Base-by-base conservation (phyloP, 2,888 invertebrate species). In the Agrilus cyanescens region DNA sequence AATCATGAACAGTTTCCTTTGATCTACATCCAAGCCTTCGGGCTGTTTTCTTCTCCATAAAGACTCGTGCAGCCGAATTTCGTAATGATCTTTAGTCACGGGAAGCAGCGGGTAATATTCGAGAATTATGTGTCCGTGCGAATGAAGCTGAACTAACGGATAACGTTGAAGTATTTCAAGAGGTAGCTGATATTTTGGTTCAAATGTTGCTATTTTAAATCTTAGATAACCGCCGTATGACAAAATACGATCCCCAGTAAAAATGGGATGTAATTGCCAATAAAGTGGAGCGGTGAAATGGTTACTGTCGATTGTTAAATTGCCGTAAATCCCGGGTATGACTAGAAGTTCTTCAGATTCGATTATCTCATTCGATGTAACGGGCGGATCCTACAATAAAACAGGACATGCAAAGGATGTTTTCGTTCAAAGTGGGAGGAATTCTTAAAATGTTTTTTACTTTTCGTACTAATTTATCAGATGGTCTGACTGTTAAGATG, bases 221-320 rank as follows among this genome's bases (percentile, higher is more conserved):
- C 83, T 74, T 37, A 97, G 68, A 49, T 79, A 79, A 4, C 96
- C 96, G 18, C 91, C 93, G 66, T 97, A 97, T 15, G 94, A 91
- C 47, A 85, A 75, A 12, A 89, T 82, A 62, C 84, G 71, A 66
- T 97, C 97, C 0, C 90, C 91, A 12, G 85, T 75, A 64, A 94
- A 89, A 41, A 78, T 73, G 8, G 75, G 71, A 1, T 91, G 88
- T 12, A 97, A 68, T 54, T 77, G 78, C 80, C 88, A 86, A 67
- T 90, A 93, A 15, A 90, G 71, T 0, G 89, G 87, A 58, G 58
- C 77, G 63, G 75, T 75, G 59, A 72, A 62, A 41, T 72, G 68
- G 43, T 70, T 66, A 50, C 67, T 66, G 1, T 73, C 71, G 15
- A 76, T 62, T 4, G 68, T 68, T 13, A 76, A 67, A 48, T 77